Base-by-base conservation (phyloP, 2,797 vertebrate species). In the Siniperca undulata region DNA sequence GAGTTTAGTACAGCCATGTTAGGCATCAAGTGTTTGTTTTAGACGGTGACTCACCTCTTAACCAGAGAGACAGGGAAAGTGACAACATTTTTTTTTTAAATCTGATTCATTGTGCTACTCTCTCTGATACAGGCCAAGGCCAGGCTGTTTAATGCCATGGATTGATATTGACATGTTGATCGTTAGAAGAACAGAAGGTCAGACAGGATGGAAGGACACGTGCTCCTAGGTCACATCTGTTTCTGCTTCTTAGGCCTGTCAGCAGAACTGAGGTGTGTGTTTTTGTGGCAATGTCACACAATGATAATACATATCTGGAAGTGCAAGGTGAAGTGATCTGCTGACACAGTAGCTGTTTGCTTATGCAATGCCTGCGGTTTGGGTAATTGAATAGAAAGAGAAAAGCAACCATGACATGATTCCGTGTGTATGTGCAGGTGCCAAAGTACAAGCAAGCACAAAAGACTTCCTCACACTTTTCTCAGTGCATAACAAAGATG, bases 21-120 rank as follows among this genome's bases (percentile, higher is more conserved):
- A 79, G 88, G 76, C 68, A 82, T 85, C 40, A 74, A 64, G 34
- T 17, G 16, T 88, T 88, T 83, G 67, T 74, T 78, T 84, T 83
- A 52, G 65, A 53, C 6, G 9, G 55, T 19, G 17, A 78, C n/a
- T 86, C n/a, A 65, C 66, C 70, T 71, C 66, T 60, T 72, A 52
- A 70, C 20, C 69, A 60, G 5, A 30, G 11, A 48, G n/a, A 22
- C 34, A 65, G 10, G 4, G 34, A 40, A 50, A 79, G 19, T 14
- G 24, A 56, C 44, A 17, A 12, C 8, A 9, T 69, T 52, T 76
- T 55, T 20, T 7, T 5, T 70, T 52, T 74, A 42, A 19, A 22
- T 75, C 53, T 48, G 12, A 79, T 73, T 59, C 36, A 16, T 34
- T 60, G 64, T 52, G 22, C 44, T 36, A 5, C 46, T 74, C 16